These are phyloP conservation scores for Metopolophium dirhodum DNA, from an alignment of 1,140 invertebrate species.

Conservation along the genomic window DNA sequence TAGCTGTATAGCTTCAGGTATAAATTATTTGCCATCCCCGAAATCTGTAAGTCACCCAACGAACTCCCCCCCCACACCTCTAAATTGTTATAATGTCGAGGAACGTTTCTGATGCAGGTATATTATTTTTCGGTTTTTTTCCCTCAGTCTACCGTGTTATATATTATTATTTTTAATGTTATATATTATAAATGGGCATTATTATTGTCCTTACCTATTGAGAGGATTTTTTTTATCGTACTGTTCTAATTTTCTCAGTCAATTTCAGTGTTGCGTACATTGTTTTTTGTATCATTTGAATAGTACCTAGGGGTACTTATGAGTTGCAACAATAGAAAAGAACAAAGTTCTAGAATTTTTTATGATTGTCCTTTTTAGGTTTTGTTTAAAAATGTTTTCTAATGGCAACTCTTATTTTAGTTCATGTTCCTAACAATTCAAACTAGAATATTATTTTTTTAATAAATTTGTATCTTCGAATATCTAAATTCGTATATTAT, in stretches of 20 bases:
- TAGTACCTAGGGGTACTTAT: not conserved
- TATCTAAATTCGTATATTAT: not conserved
- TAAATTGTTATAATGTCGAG: not conserved
- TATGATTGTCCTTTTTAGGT: not conserved
- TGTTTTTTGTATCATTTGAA: not conserved
- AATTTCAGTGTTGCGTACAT: not conserved
- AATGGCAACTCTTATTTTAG: slow-evolving; percentile 5
- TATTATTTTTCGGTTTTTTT: not conserved
- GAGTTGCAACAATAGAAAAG: not conserved
- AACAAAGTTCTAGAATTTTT: not conserved
- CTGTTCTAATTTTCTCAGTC: not conserved
- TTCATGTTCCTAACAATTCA: not conserved
- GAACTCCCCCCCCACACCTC: too few species aligned
- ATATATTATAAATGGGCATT: not conserved
- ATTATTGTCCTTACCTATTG: not conserved
- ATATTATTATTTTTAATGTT: not conserved
- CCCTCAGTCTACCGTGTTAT: not conserved
- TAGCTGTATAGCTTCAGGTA: not conserved
- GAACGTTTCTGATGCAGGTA: not conserved
- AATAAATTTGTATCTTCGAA: not conserved
- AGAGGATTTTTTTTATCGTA: not conserved
- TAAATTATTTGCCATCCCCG: not conserved
- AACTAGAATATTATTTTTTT: not conserved
- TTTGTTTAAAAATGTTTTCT: not conserved
- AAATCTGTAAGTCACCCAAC: not conserved